Evolutionary conservation across 2,113 vertebrate genomes (phyloP).

Genomic region (Odocoileus virginianus): DNA sequence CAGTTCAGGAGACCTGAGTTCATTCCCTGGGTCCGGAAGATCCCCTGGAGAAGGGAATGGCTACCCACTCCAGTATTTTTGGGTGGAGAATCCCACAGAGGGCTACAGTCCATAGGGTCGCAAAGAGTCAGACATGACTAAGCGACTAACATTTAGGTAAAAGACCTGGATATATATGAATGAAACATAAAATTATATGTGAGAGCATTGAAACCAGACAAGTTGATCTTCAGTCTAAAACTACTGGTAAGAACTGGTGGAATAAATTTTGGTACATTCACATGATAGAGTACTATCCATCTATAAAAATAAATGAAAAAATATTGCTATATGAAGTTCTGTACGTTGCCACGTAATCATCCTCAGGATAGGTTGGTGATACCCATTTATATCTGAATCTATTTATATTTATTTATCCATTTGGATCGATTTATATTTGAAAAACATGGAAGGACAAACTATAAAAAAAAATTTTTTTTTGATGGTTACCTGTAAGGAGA

Average conservation of each 20-base stretch:
- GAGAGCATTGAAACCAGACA: not conserved
- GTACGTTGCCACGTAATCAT: not conserved
- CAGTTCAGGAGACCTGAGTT: not conserved
- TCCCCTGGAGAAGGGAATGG: not conserved
- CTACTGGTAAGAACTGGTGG: not conserved
- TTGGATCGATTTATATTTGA: not conserved
- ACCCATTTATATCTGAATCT: not conserved
- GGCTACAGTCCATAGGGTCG: not conserved
- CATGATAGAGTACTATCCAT: not conserved
- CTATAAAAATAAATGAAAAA: slow-evolving; percentile 1
- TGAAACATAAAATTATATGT: not conserved
- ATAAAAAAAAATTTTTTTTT: not conserved
- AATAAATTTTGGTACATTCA: not conserved
- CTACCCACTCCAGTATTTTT: not conserved
- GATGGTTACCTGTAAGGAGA: not conserved
- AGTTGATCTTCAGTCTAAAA: not conserved
- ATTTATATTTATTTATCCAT: not conserved
- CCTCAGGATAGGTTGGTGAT: not conserved
- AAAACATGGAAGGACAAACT: not conserved
- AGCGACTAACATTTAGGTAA: not conserved
- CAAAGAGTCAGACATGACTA: not conserved
- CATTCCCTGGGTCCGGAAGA: not conserved
- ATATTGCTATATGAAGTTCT: not conserved
- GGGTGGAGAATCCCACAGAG: not conserved
- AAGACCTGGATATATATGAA: not conserved